These are phyloP conservation scores for Trypoxylus dichotomus DNA, from an alignment of 1,140 invertebrate genomes.

Conservation along the genomic window DNA sequence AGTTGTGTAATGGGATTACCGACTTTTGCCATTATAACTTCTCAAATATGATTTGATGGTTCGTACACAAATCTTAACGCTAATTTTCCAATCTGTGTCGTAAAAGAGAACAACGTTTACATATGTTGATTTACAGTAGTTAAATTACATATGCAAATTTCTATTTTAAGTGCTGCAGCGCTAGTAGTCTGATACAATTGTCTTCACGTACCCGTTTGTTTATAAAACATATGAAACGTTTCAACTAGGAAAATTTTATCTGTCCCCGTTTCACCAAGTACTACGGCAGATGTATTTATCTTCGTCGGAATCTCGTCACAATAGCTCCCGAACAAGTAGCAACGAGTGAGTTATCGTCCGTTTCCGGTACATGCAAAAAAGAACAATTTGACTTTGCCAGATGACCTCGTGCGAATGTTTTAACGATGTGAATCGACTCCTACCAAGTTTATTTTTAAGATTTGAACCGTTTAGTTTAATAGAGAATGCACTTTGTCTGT, in stretches of 20 bases:
- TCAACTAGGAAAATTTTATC: not conserved
- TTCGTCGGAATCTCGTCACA: slow-evolving; percentile 1
- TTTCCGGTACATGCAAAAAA: slow-evolving; percentile 24
- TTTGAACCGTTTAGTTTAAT: not conserved
- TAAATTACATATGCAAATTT: not conserved
- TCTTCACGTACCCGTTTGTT: not conserved
- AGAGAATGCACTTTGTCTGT: not conserved
- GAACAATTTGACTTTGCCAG: slow-evolving; percentile 25
- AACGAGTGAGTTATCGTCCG: slow-evolving; percentile 7
- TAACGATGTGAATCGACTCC: slow-evolving; percentile 16
- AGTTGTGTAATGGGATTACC: no score
- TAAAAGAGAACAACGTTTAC: not conserved
- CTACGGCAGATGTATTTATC: not conserved
- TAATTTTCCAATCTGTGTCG: not conserved
- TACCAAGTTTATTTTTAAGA: not conserved
- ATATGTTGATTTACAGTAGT: not conserved
- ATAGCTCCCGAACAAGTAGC: not conserved
- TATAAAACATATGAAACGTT: slow-evolving; percentile 2
- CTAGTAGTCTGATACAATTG: not conserved
- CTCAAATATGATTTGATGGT: not conserved
- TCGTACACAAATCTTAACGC: not conserved
- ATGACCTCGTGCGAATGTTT: slow-evolving; percentile 22
- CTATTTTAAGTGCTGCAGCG: not conserved
- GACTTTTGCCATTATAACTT: not conserved
- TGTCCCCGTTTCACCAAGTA: not conserved